These are phyloP conservation scores for Temnothorax longispinosus DNA, from an alignment of 1,140 invertebrate genomes.

Conservation along the genomic window DNA sequence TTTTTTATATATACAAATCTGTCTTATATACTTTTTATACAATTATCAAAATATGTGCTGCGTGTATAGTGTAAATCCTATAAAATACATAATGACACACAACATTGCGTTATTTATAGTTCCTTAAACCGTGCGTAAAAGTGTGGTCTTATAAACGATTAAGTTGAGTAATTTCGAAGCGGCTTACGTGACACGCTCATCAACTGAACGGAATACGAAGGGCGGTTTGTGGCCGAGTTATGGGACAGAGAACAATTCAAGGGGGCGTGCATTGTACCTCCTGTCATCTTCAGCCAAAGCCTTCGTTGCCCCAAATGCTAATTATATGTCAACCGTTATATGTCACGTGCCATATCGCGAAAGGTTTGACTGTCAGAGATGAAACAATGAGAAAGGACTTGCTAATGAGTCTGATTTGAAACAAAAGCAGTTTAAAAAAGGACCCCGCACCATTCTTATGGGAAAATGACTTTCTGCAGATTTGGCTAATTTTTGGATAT, in stretches of 20 bases:
- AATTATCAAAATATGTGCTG: background rate
- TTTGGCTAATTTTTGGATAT: no score
- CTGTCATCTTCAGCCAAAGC: conserved; percentile 83
- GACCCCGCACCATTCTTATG: no score
- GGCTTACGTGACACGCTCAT: conserved; percentile 66
- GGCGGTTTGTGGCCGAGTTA: conserved; percentile 77
- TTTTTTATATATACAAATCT: conserved; percentile 8
- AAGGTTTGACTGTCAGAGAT: conserved; percentile 69
- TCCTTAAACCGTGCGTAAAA: conserved; percentile 24
- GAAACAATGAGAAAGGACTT: conserved; percentile 74
- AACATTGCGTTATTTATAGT: conserved; percentile 2
- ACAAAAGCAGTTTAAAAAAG: conserved; percentile 22
- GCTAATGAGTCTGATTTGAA: conserved; percentile 71
- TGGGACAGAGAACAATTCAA: conserved; percentile 71
- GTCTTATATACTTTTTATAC: background rate
- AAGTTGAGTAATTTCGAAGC: conserved; percentile 71
- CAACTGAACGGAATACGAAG: conserved; percentile 54
- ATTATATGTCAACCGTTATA: conserved; percentile 81
- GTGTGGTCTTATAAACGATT: conserved; percentile 46
- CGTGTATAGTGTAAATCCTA: background rate
- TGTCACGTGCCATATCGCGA: conserved; percentile 72
- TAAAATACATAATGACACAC: background rate
- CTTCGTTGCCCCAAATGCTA: conserved; percentile 82
- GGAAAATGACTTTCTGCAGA: no score
- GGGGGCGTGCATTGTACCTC: conserved; percentile 78